Base-by-base conservation (phyloP, 37 sponge, comb jelly and placozoan genomes). In the Beroe ovata region DNA sequence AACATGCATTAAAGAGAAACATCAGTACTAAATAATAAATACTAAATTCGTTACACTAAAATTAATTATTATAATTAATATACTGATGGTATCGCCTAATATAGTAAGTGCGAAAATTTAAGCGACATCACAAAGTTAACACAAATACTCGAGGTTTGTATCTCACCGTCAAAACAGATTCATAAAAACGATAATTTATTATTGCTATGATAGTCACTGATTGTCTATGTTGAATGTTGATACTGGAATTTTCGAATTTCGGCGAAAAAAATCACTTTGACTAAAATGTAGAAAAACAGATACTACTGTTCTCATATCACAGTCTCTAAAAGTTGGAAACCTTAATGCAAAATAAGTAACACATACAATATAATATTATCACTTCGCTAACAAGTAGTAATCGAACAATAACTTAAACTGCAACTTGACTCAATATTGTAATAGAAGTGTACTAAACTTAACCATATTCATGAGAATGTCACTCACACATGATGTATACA, bases 21-120 rank as follows among this genome's bases (percentile, higher is more conserved):
- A 66, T 37, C 69, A 66, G 69, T 66, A 66, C 69, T 66, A 66
- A 66, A 66, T 66, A 66, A 66, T 66, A 66, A 66, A 66, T 66
- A 66, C 69, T 66, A 66, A 66, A 66, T 66, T 66, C 69, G 69
- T 66, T 66, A 66, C 69, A 66, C 69, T 66, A 66, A 66, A 66
- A 66, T 66, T 66, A 66, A 66, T 47, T 47, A 47, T 47, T 66
- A 66, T 66, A 34, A 66, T 66, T 66, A 66, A 34, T n/a, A n/a
- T n/a, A n/a, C n/a, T n/a, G n/a, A n/a, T 66, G 69, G 69, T 30
- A 66, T 66, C 69, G 69, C 69, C 34, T 37, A 66, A 66, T 47
- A 47, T 16, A 32, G 34, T 66, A 30, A 34, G 19, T 66, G 69
- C 69, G 69, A 66, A 66, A 47, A 66, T 18, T 66, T 34, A 66